Evolutionary conservation across 2,888 invertebrate species (phyloP), one percentile per base, ranked within the genome.

Genomic region (Caenorhabditis sp.): DNA sequence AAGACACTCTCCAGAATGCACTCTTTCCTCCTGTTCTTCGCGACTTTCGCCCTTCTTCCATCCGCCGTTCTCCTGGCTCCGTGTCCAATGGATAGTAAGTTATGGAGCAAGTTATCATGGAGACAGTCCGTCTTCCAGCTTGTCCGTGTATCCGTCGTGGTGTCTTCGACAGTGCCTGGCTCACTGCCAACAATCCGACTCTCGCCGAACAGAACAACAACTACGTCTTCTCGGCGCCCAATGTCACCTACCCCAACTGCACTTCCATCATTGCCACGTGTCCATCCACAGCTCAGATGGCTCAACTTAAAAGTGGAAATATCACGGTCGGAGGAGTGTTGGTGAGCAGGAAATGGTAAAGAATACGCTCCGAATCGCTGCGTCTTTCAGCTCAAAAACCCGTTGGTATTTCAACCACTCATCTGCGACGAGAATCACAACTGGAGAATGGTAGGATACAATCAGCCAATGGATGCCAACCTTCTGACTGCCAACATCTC

Each of bases 161-260:
- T 2, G 20, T 11, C 4, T 71, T 53, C 24, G 70, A 71, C 40
- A n/a, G 18, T 8, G 44, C 18, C 0, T 53, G n/a, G 28, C 70
- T 71, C 9, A 5, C 61, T 8, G 28, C 40, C 11, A 20, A 22
- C 13, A 15, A 20, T 0, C 70, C 70, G 6, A 18, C 22, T 0
- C 24, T 55, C 11, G 37, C n/a, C 11, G 0, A 3, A 0, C 5
- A 22, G n/a, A 26, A 37, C 18, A 26, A 22, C n/a, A 13, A 15
- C 37, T 37, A 40, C 18, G 18, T 6, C 0, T 55, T 55, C 67
- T 55, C 40, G 3, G 2, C 18, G 5, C 67, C 67, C 20, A 22
- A 67, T 13, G 15, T 67, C 67, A 40, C 53, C 50, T 67, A 67
- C 53, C 67, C 67, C 11, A 22, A 55, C 35, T 67, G 67, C 18